phyloP scores from a whole-genome alignment of 1,140 invertebrate species.

The Heliconius hermathena region DNA sequence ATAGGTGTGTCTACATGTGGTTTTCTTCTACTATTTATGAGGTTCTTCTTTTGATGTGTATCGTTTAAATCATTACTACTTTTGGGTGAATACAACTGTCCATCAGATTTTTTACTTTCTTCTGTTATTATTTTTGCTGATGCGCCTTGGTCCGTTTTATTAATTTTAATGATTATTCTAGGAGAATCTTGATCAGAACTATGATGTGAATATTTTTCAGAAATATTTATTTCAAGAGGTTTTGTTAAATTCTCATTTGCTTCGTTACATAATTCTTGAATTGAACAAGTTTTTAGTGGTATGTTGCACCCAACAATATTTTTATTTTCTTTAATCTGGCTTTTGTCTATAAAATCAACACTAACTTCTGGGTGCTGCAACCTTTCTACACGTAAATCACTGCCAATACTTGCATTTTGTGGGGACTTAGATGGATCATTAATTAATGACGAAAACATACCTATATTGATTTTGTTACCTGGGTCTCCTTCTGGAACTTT shows the following conservation, averaged over 20 bases:
- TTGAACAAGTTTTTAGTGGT: constrained; percentile 40
- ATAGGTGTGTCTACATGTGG: constrained; percentile 43
- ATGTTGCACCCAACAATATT: constrained; percentile 33
- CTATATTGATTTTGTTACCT: constrained; percentile 48
- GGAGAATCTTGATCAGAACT: constrained; percentile 80
- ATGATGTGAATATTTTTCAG: constrained; percentile 65
- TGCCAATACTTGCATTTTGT: constrained; percentile 34
- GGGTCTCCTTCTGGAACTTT: constrained; percentile 31
- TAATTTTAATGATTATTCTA: constrained; percentile 81
- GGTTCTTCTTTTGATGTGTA: constrained; percentile 54
- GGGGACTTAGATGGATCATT: constrained; percentile 33
- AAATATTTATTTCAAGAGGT: constrained; percentile 77
- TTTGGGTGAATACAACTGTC: constrained; percentile 46
- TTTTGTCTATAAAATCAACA: constrained; percentile 24
- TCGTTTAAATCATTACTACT: constrained; percentile 61
- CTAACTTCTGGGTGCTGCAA: constrained; percentile 26
- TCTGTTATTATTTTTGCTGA: constrained; percentile 80
- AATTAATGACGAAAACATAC: constrained; percentile 34
- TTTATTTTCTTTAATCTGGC: constrained; percentile 23
- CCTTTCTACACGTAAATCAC: constrained; percentile 36
- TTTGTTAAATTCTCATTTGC: constrained; percentile 67
- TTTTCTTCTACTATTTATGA: constrained; percentile 63
- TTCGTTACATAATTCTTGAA: constrained; percentile 59
- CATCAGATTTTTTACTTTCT: constrained; percentile 59
- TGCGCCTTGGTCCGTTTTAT: constrained; percentile 79